A percentile compares a stretch with the other conserved stretches of the same genome.
These are phyloP conservation scores for Habroteleia sp. DNA, from an alignment of 2,888 invertebrate genomes.

Conservation along the genomic window DNA sequence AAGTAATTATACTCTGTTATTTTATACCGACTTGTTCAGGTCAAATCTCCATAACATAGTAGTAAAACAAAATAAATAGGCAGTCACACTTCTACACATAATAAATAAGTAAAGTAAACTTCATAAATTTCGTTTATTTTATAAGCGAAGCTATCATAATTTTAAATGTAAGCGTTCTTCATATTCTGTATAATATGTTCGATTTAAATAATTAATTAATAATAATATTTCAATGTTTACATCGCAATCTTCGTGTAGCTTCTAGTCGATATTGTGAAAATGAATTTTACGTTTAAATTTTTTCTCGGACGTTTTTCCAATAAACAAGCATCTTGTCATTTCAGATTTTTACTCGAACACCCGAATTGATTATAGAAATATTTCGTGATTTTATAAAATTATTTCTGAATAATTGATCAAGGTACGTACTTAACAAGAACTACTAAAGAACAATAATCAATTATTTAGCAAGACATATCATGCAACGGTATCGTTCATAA, in stretches of 20 bases:
- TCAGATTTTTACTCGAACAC: neutral
- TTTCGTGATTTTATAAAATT: constrained; percentile 10
- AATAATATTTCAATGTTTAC: too few species aligned
- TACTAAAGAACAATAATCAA: constrained; percentile 38
- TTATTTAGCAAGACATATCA: constrained; percentile 41
- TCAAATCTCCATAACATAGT: constrained; percentile 61
- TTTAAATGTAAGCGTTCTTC: too few species aligned
- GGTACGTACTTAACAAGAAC: constrained; percentile 41
- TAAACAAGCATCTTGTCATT: neutral
- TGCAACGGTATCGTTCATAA: constrained; percentile 38
- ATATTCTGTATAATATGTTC: too few species aligned
- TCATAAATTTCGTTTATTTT: constrained; percentile 28
- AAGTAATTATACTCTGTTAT: constrained; percentile 61
- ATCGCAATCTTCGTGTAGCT: too few species aligned
- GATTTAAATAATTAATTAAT: too few species aligned
- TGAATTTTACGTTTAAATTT: too few species aligned
- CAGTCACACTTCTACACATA: constrained; percentile 42
- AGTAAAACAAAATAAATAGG: constrained; percentile 60
- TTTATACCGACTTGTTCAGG: constrained; percentile 60
- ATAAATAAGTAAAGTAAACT: constrained; percentile 39
- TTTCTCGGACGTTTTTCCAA: too few species aligned
- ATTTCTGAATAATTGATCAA: constrained; percentile 40
- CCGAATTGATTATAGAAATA: constrained; percentile 24
- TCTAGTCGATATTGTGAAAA: too few species aligned
- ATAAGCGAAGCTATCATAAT: constrained; percentile 17